Percentiles rank a stretch among this genome's conserved stretches.
These are phyloP conservation scores for Oceanodroma tethys DNA, from an alignment of 2,113 vertebrate species.

Conservation along the genomic window DNA sequence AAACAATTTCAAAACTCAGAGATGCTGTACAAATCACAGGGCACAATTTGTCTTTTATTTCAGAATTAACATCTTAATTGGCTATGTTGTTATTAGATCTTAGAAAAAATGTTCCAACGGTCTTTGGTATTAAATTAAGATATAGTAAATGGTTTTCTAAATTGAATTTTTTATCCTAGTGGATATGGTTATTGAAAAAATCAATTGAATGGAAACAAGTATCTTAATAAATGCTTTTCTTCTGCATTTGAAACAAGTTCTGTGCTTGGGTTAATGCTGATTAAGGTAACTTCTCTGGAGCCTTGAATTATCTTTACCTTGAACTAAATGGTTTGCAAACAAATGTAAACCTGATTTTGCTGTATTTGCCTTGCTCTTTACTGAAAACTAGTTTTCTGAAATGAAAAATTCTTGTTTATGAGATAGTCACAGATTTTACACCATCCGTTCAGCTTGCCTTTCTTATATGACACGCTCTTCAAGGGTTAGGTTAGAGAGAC, in stretches of 20 bases:
- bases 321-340: background rate
- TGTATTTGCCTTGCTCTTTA: background rate
- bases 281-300: background rate
- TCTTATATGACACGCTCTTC: background rate
- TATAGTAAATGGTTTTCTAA: background rate
- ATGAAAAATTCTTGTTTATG: background rate
- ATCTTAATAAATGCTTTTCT: background rate
- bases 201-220: background rate
- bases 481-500: background rate
- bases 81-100: background rate
- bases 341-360: background rate
- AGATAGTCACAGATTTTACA: background rate
- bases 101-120: background rate
- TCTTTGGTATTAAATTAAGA: constrained; percentile 23
- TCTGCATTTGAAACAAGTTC: background rate
- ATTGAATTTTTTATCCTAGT: background rate
- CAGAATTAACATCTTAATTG: background rate
- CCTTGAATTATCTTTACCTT: background rate
- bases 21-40: background rate
- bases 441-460: background rate
- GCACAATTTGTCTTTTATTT: background rate
- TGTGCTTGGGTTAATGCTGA: background rate
- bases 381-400: background rate
- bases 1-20: background rate
- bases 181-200: constrained; percentile 13